Base-by-base conservation (phyloP, 2,888 invertebrate species). In the Rotaria sp. region DNA sequence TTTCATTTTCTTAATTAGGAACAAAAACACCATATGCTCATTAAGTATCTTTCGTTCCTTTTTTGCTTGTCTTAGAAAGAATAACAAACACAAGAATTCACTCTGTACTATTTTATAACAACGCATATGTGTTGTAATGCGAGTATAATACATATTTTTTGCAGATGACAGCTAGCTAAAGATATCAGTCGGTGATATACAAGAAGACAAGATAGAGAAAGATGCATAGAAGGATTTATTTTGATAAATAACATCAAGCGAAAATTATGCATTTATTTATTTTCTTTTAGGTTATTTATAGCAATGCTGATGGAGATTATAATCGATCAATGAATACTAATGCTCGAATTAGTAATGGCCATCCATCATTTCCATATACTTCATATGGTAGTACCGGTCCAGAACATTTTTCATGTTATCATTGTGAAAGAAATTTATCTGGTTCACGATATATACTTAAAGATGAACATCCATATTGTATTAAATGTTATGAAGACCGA, bases 381-480 rank as follows among this genome's bases (percentile, higher is more conserved):
- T 80, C 80, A 13, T 80, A 26, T 41, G 26, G 24, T 24, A 21
- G 5, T 80, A 4, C 15, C 24, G 52, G 24, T 30, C 52, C 55
- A 30, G 85, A 85, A 50, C 87, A 87, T 41, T 85, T 87, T 67
- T 24, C 74, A 26, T 87, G 87, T 84, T 67, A 50, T 84, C n/a
- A 85, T n/a, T 87, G 87, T 84, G 55, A 85, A 26, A 35, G 24
- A 57, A 89, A 90, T 87, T 89, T 91, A 88, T 89, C 97, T 88
- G 97, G 97, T 88, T 96, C 97, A 92, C 95, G 97, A 88, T 99
- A 99, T 92, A 98, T 99, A 89, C 94, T 99, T 89, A 94, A 97
- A 90, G 99, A 99, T 91, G 99, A 99, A 90, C 96, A 99, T 92
- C 99, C 99, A 85, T 97, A 97, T 93, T 99, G 99, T 94, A 97